Base-by-base conservation (phyloP, 2,797 vertebrate species). In the Orientallactaga sibirica region DNA sequence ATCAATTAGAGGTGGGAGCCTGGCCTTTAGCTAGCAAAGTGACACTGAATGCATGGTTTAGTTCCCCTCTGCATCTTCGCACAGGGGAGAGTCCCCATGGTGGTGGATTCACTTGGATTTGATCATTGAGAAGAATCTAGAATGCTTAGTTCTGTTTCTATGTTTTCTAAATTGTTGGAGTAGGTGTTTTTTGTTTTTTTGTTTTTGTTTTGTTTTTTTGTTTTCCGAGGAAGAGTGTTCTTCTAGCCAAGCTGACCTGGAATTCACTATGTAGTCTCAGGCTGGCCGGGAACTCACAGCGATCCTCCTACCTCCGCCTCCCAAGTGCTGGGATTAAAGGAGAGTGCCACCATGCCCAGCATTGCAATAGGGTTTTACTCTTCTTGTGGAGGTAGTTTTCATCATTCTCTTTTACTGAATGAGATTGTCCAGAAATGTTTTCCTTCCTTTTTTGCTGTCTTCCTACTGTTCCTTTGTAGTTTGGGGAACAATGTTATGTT, bases 401-500 rank as follows among this genome's bases (percentile, higher is more conserved):
- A 6, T 74, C 55, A 58, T 62, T 95, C 68, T 89, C 64, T 92
- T 83, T 90, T 86, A 29, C 10, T 80, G 73, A 89, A 64, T 84
- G 77, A 89, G 52, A 87, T 68, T 84, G 77, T 68, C 48, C 67
- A 91, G 58, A 25, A 77, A n/a, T 83, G 78, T 89, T 67, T 29
- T 33, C 80, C 37, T 52, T 74, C 41, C 37, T 37, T 37, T 24
- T 83, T 48, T 25, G 2, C 22, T 10, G 24, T 24, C 27, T 22
- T 27, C 19, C 61, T 81, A n/a, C 66, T 75, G 33, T 66, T 79
- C 83, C 90, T 93, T 84, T 62, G 93, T 86, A 86, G 76, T 43
- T 92, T 94, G 1, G 64, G 43, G 96, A 92, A 83, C 25, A 68
- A 41, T 93, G 70, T 92, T 83, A 71, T 90, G 64, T 81, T 89